A percentile compares a stretch with the other conserved stretches of the same genome.
phyloP scores from a whole-genome alignment of 2,888 invertebrate genomes.

The Lasioglossum figueresi region DNA sequence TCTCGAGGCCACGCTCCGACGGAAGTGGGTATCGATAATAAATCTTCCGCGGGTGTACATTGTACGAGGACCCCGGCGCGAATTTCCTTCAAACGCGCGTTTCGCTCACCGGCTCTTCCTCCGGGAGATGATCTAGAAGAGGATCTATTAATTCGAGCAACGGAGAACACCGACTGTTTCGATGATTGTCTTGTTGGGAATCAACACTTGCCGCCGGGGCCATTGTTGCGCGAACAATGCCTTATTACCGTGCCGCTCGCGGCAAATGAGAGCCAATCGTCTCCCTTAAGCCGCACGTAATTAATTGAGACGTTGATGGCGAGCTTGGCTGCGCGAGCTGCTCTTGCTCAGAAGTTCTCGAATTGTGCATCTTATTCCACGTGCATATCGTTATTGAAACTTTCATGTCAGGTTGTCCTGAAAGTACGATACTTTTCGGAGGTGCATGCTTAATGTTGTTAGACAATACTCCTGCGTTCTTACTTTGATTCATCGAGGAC shows the following conservation, averaged over 20 bases:
- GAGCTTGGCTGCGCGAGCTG: not conserved
- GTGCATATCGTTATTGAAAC: not conserved
- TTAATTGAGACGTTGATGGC: conserved; percentile 10
- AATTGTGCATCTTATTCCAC: not conserved
- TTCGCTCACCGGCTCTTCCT: not conserved
- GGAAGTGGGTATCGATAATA: conserved; percentile 53
- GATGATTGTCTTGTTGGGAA: conserved; percentile 1
- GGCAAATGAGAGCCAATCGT: conserved; percentile 2
- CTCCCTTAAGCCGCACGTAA: not conserved
- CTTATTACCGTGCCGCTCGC: conserved; percentile 22
- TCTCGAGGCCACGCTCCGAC: conserved; percentile 27
- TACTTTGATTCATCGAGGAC: too few relatives aligned
- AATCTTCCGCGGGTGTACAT: conserved; percentile 39
- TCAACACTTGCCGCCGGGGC: conserved; percentile 6
- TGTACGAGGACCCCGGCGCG: not conserved
- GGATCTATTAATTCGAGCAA: conserved; percentile 1
- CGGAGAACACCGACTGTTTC: not conserved
- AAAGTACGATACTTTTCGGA: too few relatives aligned
- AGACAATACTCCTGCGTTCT: too few relatives aligned
- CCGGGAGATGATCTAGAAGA: not conserved
- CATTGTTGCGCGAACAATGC: conserved; percentile 6
- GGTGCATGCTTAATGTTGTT: too few relatives aligned
- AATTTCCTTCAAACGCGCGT: conserved; percentile 22
- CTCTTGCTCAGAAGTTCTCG: not conserved
- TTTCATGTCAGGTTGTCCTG: too few relatives aligned